Evolutionary conservation across 2,113 vertebrate genomes (phyloP), one percentile per base, ranked within the genome.

Genomic region (Morone saxatilis): DNA sequence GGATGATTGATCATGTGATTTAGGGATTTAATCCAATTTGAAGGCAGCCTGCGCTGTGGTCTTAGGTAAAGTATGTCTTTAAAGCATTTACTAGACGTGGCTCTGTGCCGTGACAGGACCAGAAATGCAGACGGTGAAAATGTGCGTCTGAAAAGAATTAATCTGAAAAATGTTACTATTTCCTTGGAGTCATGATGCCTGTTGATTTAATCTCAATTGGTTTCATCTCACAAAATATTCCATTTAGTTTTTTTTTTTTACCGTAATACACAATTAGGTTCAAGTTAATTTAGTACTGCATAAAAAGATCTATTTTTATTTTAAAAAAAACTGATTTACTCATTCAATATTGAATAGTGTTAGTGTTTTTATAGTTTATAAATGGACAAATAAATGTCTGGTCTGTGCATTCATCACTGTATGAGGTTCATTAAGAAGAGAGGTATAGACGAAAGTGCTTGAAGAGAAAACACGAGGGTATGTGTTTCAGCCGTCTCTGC

Each of bases 1-100:
- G 84, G 74, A 70, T 86, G 89, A 91, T 81, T 85, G 86, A 92
- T 92, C 81, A 68, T 82, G 86, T 89, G 82, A 93, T 92, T 91
- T 89, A 83, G 70, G 84, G 59, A 86, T 79, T 90, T 90, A 84
- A 93, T 90, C 80, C 80, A 90, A 89, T 91, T 90, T 90, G 73
- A 83, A 88, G 75, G 75, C 62, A 82, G 85, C 63, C 66, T 80
- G 36, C 13, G 0, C 47, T 59, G 56, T 66, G 57, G 62, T 86
- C 47, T 86, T 70, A 72, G 77, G 62, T 85, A 78, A 81, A 88
- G 62, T 61, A 83, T 38, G 71, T 88, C 71, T 79, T 89, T 56
- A 78, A 81, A 45, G 67, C 40, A 71, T 76, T 78, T 59, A 66
- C 54, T 38, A 76, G 84, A 78, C 7, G 16, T 68, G 78, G 71